phyloP scores from a whole-genome alignment of 2,888 invertebrate species.

The Gymnoscelis rufifasciata region DNA sequence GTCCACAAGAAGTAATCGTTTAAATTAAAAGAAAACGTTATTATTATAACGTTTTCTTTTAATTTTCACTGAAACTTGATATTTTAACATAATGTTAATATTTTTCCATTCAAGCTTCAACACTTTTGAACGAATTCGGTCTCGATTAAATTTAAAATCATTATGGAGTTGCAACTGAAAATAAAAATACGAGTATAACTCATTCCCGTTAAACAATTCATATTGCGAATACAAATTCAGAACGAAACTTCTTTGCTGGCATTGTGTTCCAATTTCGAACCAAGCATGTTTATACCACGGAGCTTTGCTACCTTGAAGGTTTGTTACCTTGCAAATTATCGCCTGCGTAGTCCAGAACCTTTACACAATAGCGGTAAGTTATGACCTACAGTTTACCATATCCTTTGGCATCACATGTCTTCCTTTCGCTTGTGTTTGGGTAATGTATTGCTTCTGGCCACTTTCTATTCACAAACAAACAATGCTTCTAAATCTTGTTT shows the following conservation, averaged over 20 bases:
- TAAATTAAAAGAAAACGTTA: too few relatives aligned
- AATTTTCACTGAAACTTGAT: too few relatives aligned
- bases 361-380: slow-evolving; percentile 10
- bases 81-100: too few relatives aligned
- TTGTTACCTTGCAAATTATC: slow-evolving; percentile 1
- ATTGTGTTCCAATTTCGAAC: neutral
- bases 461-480: neutral
- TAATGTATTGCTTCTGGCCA: slow-evolving; percentile 3
- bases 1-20: too few relatives aligned
- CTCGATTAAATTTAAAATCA: too few relatives aligned
- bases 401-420: slow-evolving; percentile 14
- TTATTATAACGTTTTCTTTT: too few relatives aligned
- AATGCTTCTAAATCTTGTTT: too few relatives aligned
- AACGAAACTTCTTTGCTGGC: too few relatives aligned
- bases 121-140: too few relatives aligned
- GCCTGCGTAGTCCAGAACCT: neutral
- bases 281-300: neutral
- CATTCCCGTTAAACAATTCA: neutral
- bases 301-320: neutral
- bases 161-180: too few relatives aligned
- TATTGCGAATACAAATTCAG: neutral
- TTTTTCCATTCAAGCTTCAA: too few relatives aligned
- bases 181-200: too few relatives aligned
- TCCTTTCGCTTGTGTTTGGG: slow-evolving; percentile 12
- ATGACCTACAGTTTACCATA: slow-evolving; percentile 10